Evolutionary conservation across 1,140 invertebrate species (phyloP), one percentile per base, ranked within the genome.

Genomic region (Leptonema lineaticorne): DNA sequence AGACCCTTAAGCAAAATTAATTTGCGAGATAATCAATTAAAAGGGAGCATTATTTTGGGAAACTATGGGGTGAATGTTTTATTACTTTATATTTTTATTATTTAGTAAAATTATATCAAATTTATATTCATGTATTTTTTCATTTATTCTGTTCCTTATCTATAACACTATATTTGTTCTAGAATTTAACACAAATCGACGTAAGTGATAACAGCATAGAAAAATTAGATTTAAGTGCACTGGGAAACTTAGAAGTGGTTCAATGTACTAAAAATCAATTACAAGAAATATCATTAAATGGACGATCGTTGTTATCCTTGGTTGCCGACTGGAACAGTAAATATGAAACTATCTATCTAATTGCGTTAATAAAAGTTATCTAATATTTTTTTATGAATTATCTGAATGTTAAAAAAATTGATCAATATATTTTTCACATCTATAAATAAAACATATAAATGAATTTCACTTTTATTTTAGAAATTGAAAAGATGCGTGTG

Each of bases 191-290:
- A 37, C 86, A 91, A 73, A 78, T 92, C 74, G 89, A 92, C 75
- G 87, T 92, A n/a, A 90, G 89, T 76, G 89, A 91, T 78, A 92
- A 92, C 76, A 86, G 81, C 75, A 90, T 91, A 70, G 89, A 90
- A 77, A 87, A 85, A 73, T 81, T 92, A 74, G 90, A 92, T 75
- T 78, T 92, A 63, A 85, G 86, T 68, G 89, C 89, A 41, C 80
- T 92, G 20, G 84, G 86, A 41, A 86, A 89, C 75, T 78, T 92
- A 65, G 85, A 89, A 78, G 85, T 84, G 67, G 82, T 91, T 0
- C 87, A 89, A 69, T 91, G 90, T 78, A 89, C 89, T 16, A 84
- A 87, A 74, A 92, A 92, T 78, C 80, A 84, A 70, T 77, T 92
- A 53, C 85, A 85, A 63, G 85, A 90, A 75, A 79, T 92, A 50